Evolutionary conservation across 2,797 vertebrate species (phyloP).

Genomic region (Chelonia mydas): DNA sequence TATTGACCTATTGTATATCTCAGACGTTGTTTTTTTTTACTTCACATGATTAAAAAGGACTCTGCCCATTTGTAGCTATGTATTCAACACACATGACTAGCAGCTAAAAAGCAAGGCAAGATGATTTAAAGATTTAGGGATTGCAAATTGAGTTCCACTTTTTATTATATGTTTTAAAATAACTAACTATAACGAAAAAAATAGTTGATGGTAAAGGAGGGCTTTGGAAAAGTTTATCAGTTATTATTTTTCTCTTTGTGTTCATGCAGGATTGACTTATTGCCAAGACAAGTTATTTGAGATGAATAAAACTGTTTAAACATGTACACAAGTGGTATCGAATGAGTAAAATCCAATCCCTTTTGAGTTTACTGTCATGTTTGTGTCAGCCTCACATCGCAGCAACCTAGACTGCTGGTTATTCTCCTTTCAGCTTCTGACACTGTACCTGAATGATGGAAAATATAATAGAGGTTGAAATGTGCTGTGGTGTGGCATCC

Average conservation of each 20-base stretch:
- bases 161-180: conserved; percentile 19
- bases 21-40: not conserved
- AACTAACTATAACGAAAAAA: conserved; percentile 14
- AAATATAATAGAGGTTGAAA: not conserved
- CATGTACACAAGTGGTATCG: not conserved
- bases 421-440: conserved; percentile 31
- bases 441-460: not conserved
- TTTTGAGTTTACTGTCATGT: not conserved
- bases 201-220: not conserved
- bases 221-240: conserved; percentile 15
- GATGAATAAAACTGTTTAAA: conserved; percentile 19
- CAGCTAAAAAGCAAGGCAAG: conserved; percentile 7
- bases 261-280: conserved; percentile 20
- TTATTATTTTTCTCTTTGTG: not conserved
- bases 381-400: conserved; percentile 8
- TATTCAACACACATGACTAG: not conserved
- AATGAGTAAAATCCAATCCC: conserved; percentile 16
- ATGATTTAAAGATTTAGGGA: conserved; percentile 45
- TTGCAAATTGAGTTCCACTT: conserved; percentile 32
- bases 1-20: not conserved
- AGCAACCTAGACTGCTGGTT: not conserved
- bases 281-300: not conserved
- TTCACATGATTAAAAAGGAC: not conserved
- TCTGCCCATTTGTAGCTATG: not conserved
- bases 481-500: not conserved